Conservation (phyloP, 1,140 invertebrate species). For the Macrocentrus cingulum region DNA sequence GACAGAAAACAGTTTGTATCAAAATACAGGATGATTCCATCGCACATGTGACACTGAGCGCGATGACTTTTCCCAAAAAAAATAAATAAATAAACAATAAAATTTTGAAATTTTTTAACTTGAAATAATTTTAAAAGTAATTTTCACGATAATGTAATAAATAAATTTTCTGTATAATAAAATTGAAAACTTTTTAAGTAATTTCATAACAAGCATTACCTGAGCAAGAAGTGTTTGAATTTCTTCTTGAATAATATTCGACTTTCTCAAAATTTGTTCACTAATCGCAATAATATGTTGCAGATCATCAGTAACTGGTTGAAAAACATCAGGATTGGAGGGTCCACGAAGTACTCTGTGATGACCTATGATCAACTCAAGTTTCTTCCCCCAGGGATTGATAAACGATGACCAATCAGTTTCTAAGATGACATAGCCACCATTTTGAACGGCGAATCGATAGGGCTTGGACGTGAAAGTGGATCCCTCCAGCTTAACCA, state of each 20-base stretch:
- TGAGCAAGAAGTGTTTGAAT: constrained; percentile 70
- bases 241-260: constrained; percentile 67
- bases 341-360: constrained; percentile 82
- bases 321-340: constrained; percentile 72
- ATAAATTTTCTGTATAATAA: no score
- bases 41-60: constrained; percentile 1
- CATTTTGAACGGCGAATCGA: constrained; percentile 81
- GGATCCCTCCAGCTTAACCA: constrained; percentile 65
- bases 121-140: no score
- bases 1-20: constrained; percentile 33
- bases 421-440: constrained; percentile 77
- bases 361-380: constrained; percentile 90
- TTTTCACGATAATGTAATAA: no score
- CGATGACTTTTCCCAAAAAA: neutral
- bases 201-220: constrained; percentile 50
- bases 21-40: constrained; percentile 15
- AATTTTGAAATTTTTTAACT: constrained; percentile 10
- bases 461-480: constrained; percentile 77
- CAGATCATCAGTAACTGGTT: constrained; percentile 52
- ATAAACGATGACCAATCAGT: constrained; percentile 93
- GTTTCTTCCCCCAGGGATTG: constrained; percentile 88
- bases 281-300: constrained; percentile 45
- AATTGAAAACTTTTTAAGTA: no score
- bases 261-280: constrained; percentile 65
- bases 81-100: constrained; percentile 11